phyloP scores from a whole-genome alignment of 2,888 invertebrate genomes.

The Apocheima hispidaria region DNA sequence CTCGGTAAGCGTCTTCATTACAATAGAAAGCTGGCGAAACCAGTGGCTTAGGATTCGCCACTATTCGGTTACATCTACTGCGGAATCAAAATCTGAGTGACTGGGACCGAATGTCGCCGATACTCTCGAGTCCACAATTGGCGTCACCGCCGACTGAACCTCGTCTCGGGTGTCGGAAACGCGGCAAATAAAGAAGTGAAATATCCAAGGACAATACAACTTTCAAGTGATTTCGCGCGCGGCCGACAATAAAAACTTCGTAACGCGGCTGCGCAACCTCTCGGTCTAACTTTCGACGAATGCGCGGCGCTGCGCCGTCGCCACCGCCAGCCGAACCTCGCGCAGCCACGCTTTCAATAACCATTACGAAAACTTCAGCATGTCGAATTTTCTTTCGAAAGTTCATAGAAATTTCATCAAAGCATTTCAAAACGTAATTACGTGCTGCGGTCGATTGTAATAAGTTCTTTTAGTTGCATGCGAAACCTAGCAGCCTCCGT shows the following conservation, averaged over 20 bases:
- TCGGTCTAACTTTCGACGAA: conserved; percentile 83
- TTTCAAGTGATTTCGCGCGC: conserved; percentile 86
- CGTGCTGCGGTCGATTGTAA: conserved; percentile 39
- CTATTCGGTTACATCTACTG: conserved; percentile 5
- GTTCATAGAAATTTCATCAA: conserved; percentile 60
- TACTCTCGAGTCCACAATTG: conserved; percentile 66
- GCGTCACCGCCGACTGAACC: conserved; percentile 74
- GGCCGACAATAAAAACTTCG: conserved; percentile 85
- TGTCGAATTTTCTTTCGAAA: conserved; percentile 81
- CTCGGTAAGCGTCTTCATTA: conserved; percentile 61
- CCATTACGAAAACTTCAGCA: conserved; percentile 79
- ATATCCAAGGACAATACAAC: conserved; percentile 85
- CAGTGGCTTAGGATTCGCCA: conserved; percentile 10
- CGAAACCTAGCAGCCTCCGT: conserved; percentile 62
- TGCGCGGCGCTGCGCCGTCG: too few species aligned
- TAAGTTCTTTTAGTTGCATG: conserved; percentile 42
- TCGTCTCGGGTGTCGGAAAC: conserved; percentile 81
- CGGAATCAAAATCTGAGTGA: conserved; percentile 64
- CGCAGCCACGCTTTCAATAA: conserved; percentile 78
- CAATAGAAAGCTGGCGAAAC: conserved; percentile 38
- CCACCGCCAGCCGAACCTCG: conserved; percentile 59
- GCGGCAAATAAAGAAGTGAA: conserved; percentile 84
- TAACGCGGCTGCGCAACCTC: conserved; percentile 84
- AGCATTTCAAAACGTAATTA: conserved; percentile 51
- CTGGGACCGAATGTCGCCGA: conserved; percentile 68